These are phyloP conservation scores for Scylla paramamosain DNA, from an alignment of 1,140 invertebrate genomes.

Conservation along the genomic window DNA sequence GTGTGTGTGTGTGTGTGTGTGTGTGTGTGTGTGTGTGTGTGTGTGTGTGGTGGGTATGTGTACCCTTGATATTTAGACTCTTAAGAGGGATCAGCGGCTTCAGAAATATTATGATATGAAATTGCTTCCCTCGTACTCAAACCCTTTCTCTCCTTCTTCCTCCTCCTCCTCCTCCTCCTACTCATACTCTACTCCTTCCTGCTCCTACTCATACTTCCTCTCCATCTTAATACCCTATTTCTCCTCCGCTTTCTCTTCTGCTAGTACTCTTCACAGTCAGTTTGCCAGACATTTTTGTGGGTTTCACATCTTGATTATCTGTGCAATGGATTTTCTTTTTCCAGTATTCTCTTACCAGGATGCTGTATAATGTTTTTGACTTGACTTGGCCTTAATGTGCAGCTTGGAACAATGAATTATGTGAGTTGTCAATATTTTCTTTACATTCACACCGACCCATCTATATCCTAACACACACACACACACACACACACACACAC, in stretches of 20 bases:
- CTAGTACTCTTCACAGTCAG: not conserved
- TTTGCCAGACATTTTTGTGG: not conserved
- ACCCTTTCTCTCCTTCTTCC: not conserved
- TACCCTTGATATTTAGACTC: not conserved
- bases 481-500: not conserved
- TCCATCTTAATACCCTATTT: not conserved
- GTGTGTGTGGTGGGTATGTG: not conserved
- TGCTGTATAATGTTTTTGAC: no score
- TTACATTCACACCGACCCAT: not conserved
- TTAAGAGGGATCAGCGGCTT: not conserved
- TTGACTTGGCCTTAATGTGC: no score
- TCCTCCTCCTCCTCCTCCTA: not conserved
- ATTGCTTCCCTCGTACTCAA: not conserved
- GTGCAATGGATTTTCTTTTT: no score
- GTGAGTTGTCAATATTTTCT: no score
- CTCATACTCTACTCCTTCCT: not conserved
- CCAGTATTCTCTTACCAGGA: no score
- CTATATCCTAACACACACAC: not conserved
- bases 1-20: constrained; percentile 20
- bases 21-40: constrained; percentile 21
- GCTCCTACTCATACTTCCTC: not conserved
- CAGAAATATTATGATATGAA: not conserved
- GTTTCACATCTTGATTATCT: not conserved
- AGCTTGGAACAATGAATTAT: no score
- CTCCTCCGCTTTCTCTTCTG: not conserved